These are phyloP conservation scores for Parauchenoglanis ngamensis DNA, from an alignment of 2,797 vertebrate species.

Conservation along the genomic window DNA sequence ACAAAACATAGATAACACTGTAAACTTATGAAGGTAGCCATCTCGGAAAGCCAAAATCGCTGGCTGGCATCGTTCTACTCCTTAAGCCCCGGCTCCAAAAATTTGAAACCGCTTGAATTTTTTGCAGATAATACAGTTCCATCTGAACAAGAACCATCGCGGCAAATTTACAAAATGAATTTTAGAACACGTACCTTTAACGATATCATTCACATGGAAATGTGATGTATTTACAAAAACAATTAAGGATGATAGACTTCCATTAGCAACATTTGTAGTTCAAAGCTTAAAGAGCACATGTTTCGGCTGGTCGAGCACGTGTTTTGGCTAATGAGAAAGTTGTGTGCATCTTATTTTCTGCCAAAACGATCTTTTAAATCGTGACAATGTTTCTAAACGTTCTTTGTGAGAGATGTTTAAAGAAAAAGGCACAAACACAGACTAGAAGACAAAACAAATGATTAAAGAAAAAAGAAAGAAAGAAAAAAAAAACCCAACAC, in stretches of 20 bases:
- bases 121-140: neutral
- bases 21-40: neutral
- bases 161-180: neutral
- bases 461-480: neutral
- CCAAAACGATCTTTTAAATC: neutral
- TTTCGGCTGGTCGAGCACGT: neutral
- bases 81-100: neutral
- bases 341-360: neutral
- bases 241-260: neutral
- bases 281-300: neutral
- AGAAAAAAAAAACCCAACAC: conserved; percentile 8
- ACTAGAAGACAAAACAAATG: conserved; percentile 10
- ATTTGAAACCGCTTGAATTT: neutral
- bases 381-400: neutral
- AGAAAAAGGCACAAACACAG: conserved; percentile 4
- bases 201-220: neutral
- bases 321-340: neutral
- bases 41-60: neutral
- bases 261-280: neutral
- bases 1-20: neutral
- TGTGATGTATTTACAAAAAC: neutral
- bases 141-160: neutral
- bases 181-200: neutral
- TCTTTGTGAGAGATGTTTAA: neutral
- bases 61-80: neutral